Percentiles rank a stretch among this genome's conserved stretches.
These are phyloP conservation scores for Himalopsyche japonica DNA, from an alignment of 2,888 invertebrate species.

Conservation along the genomic window DNA sequence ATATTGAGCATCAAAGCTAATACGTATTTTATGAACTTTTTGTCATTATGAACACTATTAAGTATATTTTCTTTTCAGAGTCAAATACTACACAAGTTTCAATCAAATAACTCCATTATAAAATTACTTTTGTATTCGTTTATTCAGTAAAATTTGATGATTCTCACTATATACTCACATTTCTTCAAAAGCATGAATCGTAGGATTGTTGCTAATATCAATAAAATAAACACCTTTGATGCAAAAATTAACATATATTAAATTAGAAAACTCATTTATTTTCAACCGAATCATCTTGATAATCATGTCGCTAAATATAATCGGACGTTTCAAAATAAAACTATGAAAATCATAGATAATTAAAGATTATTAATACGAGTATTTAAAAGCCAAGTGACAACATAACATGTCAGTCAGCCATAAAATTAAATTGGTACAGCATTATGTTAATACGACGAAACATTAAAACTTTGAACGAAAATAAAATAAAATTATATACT, in stretches of 20 bases:
- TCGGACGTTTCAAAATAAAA: not conserved
- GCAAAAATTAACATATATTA: conserved; percentile 14
- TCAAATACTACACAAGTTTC: too few relatives aligned
- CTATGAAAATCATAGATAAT: too few relatives aligned
- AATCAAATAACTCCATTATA: too few relatives aligned
- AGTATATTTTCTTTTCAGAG: too few relatives aligned
- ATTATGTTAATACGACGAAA: not conserved
- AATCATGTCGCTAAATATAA: not conserved
- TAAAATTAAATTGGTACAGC: not conserved
- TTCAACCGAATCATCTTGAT: not conserved
- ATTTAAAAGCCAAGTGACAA: too few relatives aligned
- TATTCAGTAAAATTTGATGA: not conserved
- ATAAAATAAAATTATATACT: not conserved
- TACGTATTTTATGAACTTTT: too few relatives aligned
- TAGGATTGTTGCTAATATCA: conserved; percentile 24
- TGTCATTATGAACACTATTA: too few relatives aligned
- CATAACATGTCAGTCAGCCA: not conserved
- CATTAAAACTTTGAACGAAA: not conserved
- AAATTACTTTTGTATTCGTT: too few relatives aligned
- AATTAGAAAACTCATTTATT: not conserved
- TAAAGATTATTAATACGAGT: too few relatives aligned
- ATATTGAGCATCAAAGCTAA: too few relatives aligned
- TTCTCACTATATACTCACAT: too few relatives aligned
- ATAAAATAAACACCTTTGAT: conserved; percentile 9
- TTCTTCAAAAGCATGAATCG: too few relatives aligned